Percentiles rank a stretch among this genome's conserved stretches.
These are phyloP conservation scores for Hoplias malabaricus DNA, from an alignment of 2,113 vertebrate species.

Conservation along the genomic window DNA sequence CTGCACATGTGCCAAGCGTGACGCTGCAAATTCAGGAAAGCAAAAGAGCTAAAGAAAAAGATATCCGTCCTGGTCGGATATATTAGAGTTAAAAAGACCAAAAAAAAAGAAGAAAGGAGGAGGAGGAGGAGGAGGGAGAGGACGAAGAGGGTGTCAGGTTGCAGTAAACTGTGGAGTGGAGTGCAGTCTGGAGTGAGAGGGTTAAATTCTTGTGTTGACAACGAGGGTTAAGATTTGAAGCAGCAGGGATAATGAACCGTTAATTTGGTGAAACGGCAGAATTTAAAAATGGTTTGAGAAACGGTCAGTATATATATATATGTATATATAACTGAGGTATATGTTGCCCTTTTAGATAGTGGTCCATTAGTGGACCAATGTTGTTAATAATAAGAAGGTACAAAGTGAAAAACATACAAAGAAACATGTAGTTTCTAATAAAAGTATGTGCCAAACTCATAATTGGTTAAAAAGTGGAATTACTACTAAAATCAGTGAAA, in stretches of 20 bases:
- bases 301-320: too few relatives aligned
- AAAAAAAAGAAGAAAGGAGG: background rate
- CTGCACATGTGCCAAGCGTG: background rate
- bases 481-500: too few relatives aligned
- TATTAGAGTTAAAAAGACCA: constrained; percentile 49
- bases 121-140: constrained; percentile 26
- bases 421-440: too few relatives aligned
- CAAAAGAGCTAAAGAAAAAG: background rate
- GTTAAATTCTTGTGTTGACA: constrained; percentile 48
- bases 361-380: background rate
- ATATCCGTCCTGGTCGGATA: constrained; percentile 32
- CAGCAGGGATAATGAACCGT: too few relatives aligned
- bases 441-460: too few relatives aligned
- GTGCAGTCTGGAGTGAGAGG: constrained; percentile 56
- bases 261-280: too few relatives aligned
- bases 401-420: too few relatives aligned
- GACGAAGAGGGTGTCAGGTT: constrained; percentile 56
- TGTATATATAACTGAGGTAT: too few relatives aligned
- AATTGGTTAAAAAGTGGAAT: too few relatives aligned
- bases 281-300: too few relatives aligned
- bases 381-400: background rate
- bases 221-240: too few relatives aligned
- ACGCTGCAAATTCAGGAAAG: constrained; percentile 6
- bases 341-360: too few relatives aligned
- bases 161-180: constrained; percentile 78